Evolutionary conservation across 2,888 invertebrate species (phyloP).

Genomic region (Dryomyza anilis): DNA sequence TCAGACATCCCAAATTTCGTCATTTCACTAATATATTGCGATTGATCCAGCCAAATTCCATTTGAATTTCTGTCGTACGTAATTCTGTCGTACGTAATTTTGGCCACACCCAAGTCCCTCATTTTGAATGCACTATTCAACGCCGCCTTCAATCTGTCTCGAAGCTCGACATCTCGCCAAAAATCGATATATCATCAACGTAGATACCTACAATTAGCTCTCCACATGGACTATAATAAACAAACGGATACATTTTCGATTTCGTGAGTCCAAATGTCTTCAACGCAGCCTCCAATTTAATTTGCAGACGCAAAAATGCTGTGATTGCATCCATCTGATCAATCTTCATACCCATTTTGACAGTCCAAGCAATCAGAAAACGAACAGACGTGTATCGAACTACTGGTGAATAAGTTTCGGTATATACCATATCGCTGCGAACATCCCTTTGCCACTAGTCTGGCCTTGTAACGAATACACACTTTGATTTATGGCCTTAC

Average conservation of each 20-base stretch:
- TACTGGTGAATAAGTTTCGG: not conserved
- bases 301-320: not conserved
- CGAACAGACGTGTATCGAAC: not conserved
- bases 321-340: not conserved
- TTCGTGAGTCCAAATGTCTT: not conserved
- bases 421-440: not conserved
- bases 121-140: too few relatives aligned
- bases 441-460: not conserved
- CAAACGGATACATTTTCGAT: not conserved
- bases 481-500: not conserved
- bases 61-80: too few relatives aligned
- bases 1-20: not conserved
- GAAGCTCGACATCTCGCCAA: too few relatives aligned
- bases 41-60: too few relatives aligned
- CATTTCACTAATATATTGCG: too few relatives aligned
- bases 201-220: too few relatives aligned
- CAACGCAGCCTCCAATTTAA: not conserved
- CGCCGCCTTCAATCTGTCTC: too few relatives aligned
- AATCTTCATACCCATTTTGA: not conserved
- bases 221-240: too few relatives aligned
- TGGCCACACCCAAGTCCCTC: not conserved
- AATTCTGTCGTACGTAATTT: not conserved
- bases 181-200: too few relatives aligned
- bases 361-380: not conserved
- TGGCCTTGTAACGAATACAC: constrained; percentile 38